phyloP scores from a whole-genome alignment of 30 jellyfish, hydroid and myxozoan genomes.

The Aurelia aurita complex sp. Pacific region DNA sequence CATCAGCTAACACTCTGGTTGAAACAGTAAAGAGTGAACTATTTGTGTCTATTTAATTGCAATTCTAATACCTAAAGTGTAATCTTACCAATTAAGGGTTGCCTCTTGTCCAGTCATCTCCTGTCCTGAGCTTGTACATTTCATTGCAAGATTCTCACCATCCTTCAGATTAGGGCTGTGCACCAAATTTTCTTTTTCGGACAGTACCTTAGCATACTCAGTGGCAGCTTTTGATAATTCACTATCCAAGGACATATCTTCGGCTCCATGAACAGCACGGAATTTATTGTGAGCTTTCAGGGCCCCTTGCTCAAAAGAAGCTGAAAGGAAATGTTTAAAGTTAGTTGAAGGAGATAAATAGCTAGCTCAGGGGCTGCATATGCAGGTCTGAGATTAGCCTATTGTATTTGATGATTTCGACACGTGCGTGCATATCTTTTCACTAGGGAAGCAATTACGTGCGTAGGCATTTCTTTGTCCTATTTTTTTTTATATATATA shows the following conservation, averaged over 20 bases:
- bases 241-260: slow-evolving; percentile 68
- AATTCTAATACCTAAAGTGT: neutral
- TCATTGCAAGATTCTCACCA: slow-evolving; percentile 88
- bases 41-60: too few species aligned
- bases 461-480: too few species aligned
- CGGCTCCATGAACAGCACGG: slow-evolving; percentile 82
- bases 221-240: slow-evolving; percentile 79
- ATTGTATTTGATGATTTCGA: too few species aligned
- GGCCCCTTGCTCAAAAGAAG: slow-evolving; percentile 59
- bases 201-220: slow-evolving; percentile 72
- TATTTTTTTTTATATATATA: too few species aligned
- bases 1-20: too few species aligned
- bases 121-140: slow-evolving; percentile 71
- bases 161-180: slow-evolving; percentile 62
- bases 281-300: slow-evolving; percentile 82
- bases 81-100: slow-evolving; percentile 76
- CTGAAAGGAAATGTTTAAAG: neutral
- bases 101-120: slow-evolving; percentile 96
- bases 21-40: too few species aligned
- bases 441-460: too few species aligned
- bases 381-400: too few species aligned
- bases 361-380: too few species aligned
- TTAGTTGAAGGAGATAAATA: too few species aligned
- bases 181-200: slow-evolving; percentile 44
- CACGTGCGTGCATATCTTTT: too few species aligned